Base-by-base conservation (phyloP, 2,888 invertebrate genomes). In the Scotopteryx bipunctaria region DNA sequence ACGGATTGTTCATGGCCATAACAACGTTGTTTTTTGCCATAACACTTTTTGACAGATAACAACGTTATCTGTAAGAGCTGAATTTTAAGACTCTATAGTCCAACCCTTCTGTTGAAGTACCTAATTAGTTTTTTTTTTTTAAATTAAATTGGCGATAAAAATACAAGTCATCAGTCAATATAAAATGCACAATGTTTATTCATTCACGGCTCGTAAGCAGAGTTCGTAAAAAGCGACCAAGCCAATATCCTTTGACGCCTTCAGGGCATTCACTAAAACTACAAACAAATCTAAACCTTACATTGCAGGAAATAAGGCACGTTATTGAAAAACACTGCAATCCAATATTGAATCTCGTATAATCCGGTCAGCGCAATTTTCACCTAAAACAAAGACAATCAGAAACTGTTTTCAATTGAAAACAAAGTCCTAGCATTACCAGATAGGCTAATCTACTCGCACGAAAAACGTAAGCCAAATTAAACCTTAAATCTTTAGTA, bases 231-330 rank as follows among this genome's bases (percentile, higher is more conserved):
- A 83, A 76, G 72, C 73, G 70, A 62, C 73, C 42, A 68, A 67
- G 66, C 76, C 82, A 81, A 81, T 81, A 83, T 75, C 73, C 67
- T 69, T 66, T 71, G 71, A 54, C 47, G 51, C 81, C 78, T 76
- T 72, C 62, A 64, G 78, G 75, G 71, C 71, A 68, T 64, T 76
- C 69, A 67, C 69, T 71, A 66, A 64, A 66, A 64, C 59, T 23
- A 2, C 9, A 5, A 5, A 9, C 15, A 35, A 33, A 43, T 33
- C 43, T 60, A 61, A 52, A 33, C 50, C 62, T 62, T 4, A 0
- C 33, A 23, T 0, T 3, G 2, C 2, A 6, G 15, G 4, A 11
- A 23, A 11, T 23, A 43, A 16, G 16, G 33, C 9, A 25, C 16
- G 1, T 25, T 25, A 25, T 33, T 2, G 9, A 15, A 25, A 15